phyloP scores from a whole-genome alignment of 2,797 vertebrate genomes.

The Sebastes diaconus region DNA sequence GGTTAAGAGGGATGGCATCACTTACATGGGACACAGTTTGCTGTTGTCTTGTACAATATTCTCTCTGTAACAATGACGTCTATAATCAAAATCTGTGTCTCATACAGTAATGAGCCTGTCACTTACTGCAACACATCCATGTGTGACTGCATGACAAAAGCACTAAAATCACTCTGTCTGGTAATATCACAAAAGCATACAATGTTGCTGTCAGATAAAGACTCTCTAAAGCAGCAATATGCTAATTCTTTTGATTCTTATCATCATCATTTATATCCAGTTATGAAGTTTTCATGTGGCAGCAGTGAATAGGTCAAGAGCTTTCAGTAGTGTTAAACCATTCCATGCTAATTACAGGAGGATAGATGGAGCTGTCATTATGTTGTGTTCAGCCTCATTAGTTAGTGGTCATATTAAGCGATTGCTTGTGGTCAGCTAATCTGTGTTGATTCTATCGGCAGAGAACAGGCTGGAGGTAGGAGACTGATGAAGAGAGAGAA shows the following conservation, averaged over 20 bases:
- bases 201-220: not conserved
- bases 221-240: not conserved
- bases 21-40: not conserved
- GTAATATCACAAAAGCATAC: not conserved
- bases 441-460: conserved; percentile 54
- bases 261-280: not conserved
- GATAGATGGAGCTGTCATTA: conserved; percentile 20
- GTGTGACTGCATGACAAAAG: conserved; percentile 13
- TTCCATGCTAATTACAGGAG: conserved; percentile 1
- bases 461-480: conserved; percentile 54
- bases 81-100: not conserved
- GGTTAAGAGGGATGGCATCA: not conserved
- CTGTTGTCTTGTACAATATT: not conserved
- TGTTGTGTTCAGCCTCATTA: conserved; percentile 43
- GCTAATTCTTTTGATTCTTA: not conserved
- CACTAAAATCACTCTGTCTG: not conserved
- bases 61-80: not conserved
- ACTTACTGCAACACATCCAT: not conserved
- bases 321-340: not conserved
- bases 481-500: conserved; percentile 32
- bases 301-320: not conserved
- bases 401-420: conserved; percentile 43
- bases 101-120: conserved; percentile 1
- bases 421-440: conserved; percentile 53
- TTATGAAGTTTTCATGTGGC: not conserved